Conservation (phyloP, 2,113 vertebrate genomes). For the Lepus americanus region DNA sequence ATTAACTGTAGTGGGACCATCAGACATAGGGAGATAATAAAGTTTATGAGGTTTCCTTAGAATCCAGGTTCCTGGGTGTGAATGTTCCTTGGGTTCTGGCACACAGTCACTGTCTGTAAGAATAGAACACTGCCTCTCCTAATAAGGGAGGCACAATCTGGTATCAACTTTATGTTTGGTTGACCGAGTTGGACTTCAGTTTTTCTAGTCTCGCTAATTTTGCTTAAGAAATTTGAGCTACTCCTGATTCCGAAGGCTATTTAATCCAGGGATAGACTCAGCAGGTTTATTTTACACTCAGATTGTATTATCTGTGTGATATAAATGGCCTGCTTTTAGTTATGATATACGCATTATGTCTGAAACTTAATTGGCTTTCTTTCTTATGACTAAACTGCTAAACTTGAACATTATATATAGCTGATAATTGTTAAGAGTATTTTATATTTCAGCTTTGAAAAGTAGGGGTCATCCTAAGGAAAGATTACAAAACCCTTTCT, state of each 20-base stretch:
- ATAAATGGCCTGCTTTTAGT: conserved; percentile 65
- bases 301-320: conserved; percentile 26
- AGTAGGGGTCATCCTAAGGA: conserved; percentile 41
- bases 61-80: neutral
- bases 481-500: conserved; percentile 46
- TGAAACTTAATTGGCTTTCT: conserved; percentile 51
- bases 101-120: neutral
- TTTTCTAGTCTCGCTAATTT: neutral
- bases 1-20: neutral
- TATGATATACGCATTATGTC: conserved; percentile 39
- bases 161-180: neutral
- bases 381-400: conserved; percentile 55
- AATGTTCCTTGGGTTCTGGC: neutral
- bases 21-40: accelerated
- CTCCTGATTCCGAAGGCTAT: neutral
- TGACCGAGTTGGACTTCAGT: neutral
- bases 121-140: neutral
- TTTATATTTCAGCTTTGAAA: conserved; percentile 67
- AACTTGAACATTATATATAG: conserved; percentile 47
- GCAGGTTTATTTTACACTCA: neutral
- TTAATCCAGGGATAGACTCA: neutral
- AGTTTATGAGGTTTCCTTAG: neutral
- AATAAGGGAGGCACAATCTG: neutral
- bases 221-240: neutral
- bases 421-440: conserved; percentile 64